phyloP scores from a whole-genome alignment of 2,113 vertebrate genomes.

The Nannospalax galili region DNA sequence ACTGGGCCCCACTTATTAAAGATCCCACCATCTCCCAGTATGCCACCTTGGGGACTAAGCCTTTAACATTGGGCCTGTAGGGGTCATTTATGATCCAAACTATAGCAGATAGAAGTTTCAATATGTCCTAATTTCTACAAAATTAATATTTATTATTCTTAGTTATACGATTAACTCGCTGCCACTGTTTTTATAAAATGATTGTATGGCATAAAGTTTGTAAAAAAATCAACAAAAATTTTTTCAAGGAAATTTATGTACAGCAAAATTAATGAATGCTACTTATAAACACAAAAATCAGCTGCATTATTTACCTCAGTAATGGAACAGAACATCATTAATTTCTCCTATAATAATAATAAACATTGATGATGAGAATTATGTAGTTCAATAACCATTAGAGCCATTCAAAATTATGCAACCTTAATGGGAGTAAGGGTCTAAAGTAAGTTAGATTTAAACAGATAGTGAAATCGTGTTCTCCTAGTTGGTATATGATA shows the following conservation, averaged over 20 bases:
- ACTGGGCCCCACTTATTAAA: background rate
- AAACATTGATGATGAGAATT: slow-evolving; percentile 38
- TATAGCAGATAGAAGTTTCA: background rate
- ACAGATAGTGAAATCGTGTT: background rate
- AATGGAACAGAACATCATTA: background rate
- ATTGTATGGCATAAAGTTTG: background rate
- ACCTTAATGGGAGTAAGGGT: background rate
- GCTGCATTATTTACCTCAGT: slow-evolving; percentile 4
- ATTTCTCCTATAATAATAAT: background rate
- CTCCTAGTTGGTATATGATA: background rate
- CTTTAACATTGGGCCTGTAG: too few relatives aligned
- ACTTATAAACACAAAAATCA: slow-evolving; percentile 27
- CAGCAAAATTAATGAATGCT: slow-evolving; percentile 16
- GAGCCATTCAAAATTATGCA: slow-evolving; percentile 16
- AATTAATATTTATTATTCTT: background rate
- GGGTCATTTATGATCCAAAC: background rate
- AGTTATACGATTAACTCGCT: background rate
- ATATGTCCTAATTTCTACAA: background rate
- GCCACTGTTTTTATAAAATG: background rate
- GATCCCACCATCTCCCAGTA: background rate
- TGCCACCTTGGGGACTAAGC: too few relatives aligned
- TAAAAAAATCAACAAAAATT: background rate
- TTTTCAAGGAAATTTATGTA: background rate
- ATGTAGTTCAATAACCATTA: slow-evolving; percentile 6
- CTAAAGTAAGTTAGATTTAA: slow-evolving; percentile 24